These are phyloP conservation scores for Leontopithecus rosalia DNA, from an alignment of 2,797 vertebrate genomes.

Conservation along the genomic window DNA sequence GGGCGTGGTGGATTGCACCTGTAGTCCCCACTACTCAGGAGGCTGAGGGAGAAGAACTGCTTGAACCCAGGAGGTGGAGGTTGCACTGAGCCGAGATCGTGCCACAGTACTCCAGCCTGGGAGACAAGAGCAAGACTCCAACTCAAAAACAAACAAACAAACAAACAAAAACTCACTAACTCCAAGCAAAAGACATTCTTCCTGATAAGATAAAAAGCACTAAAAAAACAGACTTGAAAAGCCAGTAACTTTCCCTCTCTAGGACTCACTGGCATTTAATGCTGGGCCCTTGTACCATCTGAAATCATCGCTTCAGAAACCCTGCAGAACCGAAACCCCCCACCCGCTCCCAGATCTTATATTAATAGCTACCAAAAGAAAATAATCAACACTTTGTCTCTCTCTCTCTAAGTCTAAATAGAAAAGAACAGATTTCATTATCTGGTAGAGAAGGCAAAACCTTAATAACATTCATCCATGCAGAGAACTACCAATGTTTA, in stretches of 20 bases:
- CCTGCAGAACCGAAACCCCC: background rate
- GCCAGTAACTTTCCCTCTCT: background rate
- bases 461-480: background rate
- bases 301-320: background rate
- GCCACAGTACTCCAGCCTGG: no score
- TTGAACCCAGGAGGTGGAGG: no score
- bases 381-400: background rate
- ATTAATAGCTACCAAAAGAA: background rate
- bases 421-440: background rate
- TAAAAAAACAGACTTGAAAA: background rate
- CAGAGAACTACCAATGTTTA: background rate
- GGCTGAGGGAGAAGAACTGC: no score
- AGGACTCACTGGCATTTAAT: background rate
- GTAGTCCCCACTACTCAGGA: no score
- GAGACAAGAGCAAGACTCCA: no score
- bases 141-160: no score
- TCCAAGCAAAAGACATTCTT: background rate
- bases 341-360: background rate
- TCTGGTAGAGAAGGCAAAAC: background rate
- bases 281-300: background rate
- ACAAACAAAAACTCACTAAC: background rate
- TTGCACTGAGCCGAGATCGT: no score
- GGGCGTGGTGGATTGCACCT: no score
- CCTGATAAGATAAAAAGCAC: background rate
- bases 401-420: background rate